A percentile compares a stretch with the other conserved stretches of the same genome.
These are phyloP conservation scores for Troides oblongomaculatus DNA, from an alignment of 2,888 invertebrate genomes.

Conservation along the genomic window DNA sequence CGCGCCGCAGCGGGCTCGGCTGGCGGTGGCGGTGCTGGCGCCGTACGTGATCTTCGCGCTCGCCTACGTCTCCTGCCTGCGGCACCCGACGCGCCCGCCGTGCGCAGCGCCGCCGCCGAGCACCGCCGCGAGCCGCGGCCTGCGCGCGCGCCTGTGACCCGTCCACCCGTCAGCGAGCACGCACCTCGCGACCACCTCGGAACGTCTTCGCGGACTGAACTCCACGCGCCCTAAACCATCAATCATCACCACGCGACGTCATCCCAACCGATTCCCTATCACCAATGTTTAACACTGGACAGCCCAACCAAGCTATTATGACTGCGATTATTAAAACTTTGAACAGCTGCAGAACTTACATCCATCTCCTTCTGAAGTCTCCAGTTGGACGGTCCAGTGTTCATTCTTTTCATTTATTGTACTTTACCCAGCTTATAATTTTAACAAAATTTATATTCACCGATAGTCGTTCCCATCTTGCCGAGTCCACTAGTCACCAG, in stretches of 20 bases:
- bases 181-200: neutral
- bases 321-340: no score
- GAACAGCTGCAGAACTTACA: no score
- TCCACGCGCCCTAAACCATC: neutral
- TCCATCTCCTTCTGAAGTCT: no score
- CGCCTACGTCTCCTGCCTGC: constrained; percentile 57
- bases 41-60: constrained; percentile 63
- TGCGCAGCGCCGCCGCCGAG: constrained; percentile 28
- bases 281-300: no score
- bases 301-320: no score
- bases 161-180: neutral
- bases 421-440: no score
- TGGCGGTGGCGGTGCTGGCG: constrained; percentile 57
- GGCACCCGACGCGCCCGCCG: constrained; percentile 31
- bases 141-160: constrained; percentile 2
- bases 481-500: no score
- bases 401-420: no score
- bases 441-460: no score
- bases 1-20: constrained; percentile 73
- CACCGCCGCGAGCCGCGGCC: constrained; percentile 21
- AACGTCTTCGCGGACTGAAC: neutral
- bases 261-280: neutral
- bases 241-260: neutral
- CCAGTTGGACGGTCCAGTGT: no score
- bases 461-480: no score